Base-by-base conservation (phyloP, 2,888 invertebrate species). In the Antheraea assamensis region DNA sequence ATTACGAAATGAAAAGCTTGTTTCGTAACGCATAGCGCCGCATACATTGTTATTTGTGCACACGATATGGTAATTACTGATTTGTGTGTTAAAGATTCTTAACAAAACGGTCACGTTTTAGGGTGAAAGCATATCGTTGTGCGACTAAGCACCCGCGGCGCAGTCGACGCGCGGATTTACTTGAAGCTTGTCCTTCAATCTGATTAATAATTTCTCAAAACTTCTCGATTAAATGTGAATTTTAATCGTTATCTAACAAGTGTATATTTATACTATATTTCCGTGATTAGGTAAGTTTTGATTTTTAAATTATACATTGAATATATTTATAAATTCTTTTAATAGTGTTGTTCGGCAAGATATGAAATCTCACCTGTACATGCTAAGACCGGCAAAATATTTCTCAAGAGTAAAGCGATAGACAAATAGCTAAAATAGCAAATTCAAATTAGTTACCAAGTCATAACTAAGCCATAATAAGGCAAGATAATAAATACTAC, bases 101-200 rank as follows among this genome's bases (percentile, higher is more conserved):
- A 78, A 76, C 74, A 86, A 83, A 83, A 83, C 81, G 68, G 73
- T 84, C 86, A 86, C 86, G 86, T 83, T 83, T 83, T 78, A 5
- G 80, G 61, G 83, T 76, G 83, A 83, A 80, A 80, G 79, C 71
- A 27, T 42, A 42, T 55, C n/a, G 68, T 1, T 7, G 10, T 35
- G 35, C 77, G 76, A 72, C 3, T 27, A 31, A 72, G 76, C 74
- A 66, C 72, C 74, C 74, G 30, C 52, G 64, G 71, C 73, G 24
- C 71, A 49, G 72, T 52, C 47, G 70, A 68, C 42, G 72, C 58
- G 5, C n/a, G 27, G 74, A 68, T 35, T 35, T 68, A 31, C 31
- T 68, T 35, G 35, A 68, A 19, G 7, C 31, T 21, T n/a, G 68
- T 68, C 68, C 68, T 68, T 68, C 35, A 21, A 35, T 68, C 31